Evolutionary conservation across 2,797 vertebrate genomes (phyloP).

Genomic region (Hypotaenidia philippensis): DNA sequence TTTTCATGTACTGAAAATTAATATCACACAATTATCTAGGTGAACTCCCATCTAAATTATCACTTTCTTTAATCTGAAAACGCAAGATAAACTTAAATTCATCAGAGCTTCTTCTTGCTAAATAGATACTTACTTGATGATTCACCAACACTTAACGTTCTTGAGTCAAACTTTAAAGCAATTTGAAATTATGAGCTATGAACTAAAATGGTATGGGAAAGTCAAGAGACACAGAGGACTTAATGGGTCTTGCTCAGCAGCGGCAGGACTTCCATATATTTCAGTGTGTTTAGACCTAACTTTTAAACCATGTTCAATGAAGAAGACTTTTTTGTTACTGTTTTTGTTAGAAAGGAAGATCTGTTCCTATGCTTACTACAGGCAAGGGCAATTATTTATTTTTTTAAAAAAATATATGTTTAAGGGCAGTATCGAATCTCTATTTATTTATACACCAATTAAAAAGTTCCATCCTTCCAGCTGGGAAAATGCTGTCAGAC

Average conservation of each 20-base stretch:
- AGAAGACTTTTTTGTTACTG: background rate
- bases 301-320: background rate
- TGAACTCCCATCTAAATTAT: background rate
- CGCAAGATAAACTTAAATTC: background rate
- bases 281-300: background rate
- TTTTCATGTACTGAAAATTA: background rate
- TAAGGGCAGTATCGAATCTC: background rate
- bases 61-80: background rate
- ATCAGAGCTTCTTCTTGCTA: background rate
- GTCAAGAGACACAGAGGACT: background rate
- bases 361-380: background rate
- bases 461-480: slow-evolving; percentile 35
- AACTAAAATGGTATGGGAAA: background rate
- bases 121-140: background rate
- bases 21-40: background rate
- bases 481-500: slow-evolving; percentile 61
- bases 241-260: background rate
- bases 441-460: slow-evolving; percentile 54
- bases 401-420: background rate
- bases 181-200: background rate
- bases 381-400: background rate
- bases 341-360: background rate
- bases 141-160: background rate
- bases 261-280: background rate
- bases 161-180: background rate